Conservation (phyloP, 2,888 invertebrate genomes). For the Pardosa pseudoannulata region DNA sequence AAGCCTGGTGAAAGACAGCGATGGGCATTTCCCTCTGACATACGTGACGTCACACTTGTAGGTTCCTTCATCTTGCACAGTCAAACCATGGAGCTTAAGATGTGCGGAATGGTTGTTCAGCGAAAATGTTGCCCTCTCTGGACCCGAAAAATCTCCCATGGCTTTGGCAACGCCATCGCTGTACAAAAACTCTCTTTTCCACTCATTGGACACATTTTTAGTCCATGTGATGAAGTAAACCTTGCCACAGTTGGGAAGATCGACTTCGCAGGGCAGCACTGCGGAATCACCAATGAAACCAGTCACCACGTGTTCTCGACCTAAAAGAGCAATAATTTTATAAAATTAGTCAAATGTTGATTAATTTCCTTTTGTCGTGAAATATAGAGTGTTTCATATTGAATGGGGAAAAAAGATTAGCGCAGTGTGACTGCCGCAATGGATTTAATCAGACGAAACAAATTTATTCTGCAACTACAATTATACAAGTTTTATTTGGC, state of each 20-base stretch:
- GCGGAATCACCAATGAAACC: constrained; percentile 77
- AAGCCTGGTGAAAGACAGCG: constrained; percentile 74
- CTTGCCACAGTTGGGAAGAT: constrained; percentile 84
- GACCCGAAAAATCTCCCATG: constrained; percentile 73
- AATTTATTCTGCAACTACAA: too few species aligned
- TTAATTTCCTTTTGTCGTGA: too few species aligned
- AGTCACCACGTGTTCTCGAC: constrained; percentile 65
- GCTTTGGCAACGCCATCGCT: constrained; percentile 74
- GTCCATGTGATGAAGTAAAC: constrained; percentile 89
- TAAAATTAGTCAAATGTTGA: too few species aligned
- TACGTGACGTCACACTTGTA: constrained; percentile 84
- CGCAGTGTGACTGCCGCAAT: too few species aligned
- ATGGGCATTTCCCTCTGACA: constrained; percentile 75
- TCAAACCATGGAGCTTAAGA: constrained; percentile 56
- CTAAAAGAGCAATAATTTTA: constrained; percentile 42
- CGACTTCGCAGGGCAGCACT: constrained; percentile 84
- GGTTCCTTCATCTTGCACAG: constrained; percentile 81
- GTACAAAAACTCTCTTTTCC: constrained; percentile 74
- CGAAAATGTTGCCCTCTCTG: constrained; percentile 62
- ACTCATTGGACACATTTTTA: constrained; percentile 73
- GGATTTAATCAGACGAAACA: too few species aligned
- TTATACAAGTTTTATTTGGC: too few species aligned
- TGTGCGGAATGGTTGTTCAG: constrained; percentile 69
- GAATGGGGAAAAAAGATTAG: too few species aligned
- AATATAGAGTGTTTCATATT: too few species aligned